Conservation (phyloP, 2,113 vertebrate genomes). For the Entelurus aequoreus region DNA sequence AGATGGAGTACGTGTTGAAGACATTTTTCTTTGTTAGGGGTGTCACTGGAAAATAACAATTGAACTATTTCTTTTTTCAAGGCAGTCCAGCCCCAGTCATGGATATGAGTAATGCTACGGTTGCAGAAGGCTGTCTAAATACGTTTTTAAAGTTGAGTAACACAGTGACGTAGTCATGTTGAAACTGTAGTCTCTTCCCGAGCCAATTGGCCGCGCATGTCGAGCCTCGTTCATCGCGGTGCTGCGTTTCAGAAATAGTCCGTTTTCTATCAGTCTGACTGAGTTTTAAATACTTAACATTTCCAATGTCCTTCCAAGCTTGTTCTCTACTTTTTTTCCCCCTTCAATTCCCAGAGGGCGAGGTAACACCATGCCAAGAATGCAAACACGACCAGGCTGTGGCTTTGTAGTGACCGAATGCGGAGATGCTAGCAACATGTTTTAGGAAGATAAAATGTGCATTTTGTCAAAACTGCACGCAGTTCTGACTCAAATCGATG, state of each 20-base stretch:
- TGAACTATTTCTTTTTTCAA: constrained; percentile 2
- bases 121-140: constrained; percentile 36
- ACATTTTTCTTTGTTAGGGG: constrained; percentile 15
- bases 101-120: constrained; percentile 46
- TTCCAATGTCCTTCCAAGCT: not conserved
- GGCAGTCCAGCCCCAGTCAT: constrained; percentile 23
- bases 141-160: constrained; percentile 44
- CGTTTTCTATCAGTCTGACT: constrained; percentile 2
- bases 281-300: not conserved
- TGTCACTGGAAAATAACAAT: constrained; percentile 17
- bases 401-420: constrained; percentile 8
- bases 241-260: constrained; percentile 4
- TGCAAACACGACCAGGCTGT: constrained; percentile 37
- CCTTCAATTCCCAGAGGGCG: not conserved
- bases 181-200: not conserved
- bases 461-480: constrained; percentile 37
- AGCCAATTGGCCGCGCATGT: not conserved
- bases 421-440: constrained; percentile 28
- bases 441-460: constrained; percentile 23
- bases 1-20: constrained; percentile 9
- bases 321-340: not conserved
- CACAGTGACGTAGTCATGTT: constrained; percentile 32
- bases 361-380: constrained; percentile 6
- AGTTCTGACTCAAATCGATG: constrained; percentile 31
- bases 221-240: not conserved